These are phyloP conservation scores for Crambe crambe DNA, from an alignment of 37 sponge, comb jelly and placozoan genomes.

Conservation along the genomic window DNA sequence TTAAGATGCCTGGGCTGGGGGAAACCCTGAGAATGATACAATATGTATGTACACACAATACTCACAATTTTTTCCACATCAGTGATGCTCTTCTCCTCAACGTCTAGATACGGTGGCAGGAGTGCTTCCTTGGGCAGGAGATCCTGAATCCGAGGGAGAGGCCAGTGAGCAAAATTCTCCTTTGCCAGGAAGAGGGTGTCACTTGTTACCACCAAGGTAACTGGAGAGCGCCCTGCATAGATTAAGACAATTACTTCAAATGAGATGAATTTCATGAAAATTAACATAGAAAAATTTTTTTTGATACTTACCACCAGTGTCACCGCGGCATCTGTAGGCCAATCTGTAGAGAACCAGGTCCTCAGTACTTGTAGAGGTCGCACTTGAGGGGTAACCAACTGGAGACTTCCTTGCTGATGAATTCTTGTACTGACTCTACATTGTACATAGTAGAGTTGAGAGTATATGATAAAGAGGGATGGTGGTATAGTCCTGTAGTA, in stretches of 20 bases:
- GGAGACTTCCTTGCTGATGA: conserved; percentile 14
- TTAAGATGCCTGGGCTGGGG: no score
- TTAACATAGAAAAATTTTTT: neutral
- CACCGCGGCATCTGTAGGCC: conserved; percentile 2
- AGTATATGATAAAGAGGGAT: no score
- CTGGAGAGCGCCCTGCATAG: conserved; percentile 19
- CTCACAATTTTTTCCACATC: conserved; percentile 65
- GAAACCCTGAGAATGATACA: no score
- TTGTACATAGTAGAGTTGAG: no score
- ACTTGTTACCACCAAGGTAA: conserved; percentile 39
- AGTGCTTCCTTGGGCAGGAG: conserved; percentile 19
- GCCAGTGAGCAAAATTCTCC: conserved; percentile 67
- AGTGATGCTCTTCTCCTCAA: conserved; percentile 39
- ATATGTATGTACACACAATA: neutral
- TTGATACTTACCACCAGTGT: neutral
- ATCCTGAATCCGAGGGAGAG: conserved; percentile 27
- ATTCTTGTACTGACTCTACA: no score
- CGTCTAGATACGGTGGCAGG: conserved; percentile 37
- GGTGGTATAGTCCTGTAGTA: no score
- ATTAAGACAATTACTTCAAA: no score
- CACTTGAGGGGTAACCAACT: no score
- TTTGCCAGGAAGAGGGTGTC: conserved; percentile 30
- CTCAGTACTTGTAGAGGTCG: neutral
- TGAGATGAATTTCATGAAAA: neutral
- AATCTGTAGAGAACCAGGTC: conserved; percentile 13